These are phyloP conservation scores for Troides helena DNA, from an alignment of 2,888 invertebrate genomes.

Conservation along the genomic window DNA sequence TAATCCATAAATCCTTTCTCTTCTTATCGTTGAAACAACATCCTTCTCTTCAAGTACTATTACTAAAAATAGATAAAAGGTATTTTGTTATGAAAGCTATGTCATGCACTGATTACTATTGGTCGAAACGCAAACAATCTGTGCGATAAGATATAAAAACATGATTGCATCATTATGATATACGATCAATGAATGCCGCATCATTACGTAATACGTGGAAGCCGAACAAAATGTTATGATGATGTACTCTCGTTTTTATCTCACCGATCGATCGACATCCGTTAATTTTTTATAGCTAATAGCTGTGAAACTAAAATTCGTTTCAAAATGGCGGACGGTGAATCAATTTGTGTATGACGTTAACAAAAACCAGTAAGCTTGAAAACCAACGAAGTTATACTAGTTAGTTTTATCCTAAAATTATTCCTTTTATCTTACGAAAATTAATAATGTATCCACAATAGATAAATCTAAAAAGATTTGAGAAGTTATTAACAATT, in stretches of 20 bases:
- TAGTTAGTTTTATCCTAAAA: neutral
- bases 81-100: slow-evolving; percentile 17
- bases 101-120: slow-evolving; percentile 18
- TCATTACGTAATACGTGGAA: slow-evolving; percentile 20
- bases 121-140: slow-evolving; percentile 12
- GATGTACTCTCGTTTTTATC: slow-evolving; percentile 9
- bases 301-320: neutral
- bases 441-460: too few species aligned
- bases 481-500: too few species aligned
- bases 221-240: slow-evolving; percentile 18
- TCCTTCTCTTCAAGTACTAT: neutral
- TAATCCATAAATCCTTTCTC: neutral
- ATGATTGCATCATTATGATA: slow-evolving; percentile 30
- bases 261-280: neutral
- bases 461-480: too few species aligned
- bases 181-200: slow-evolving; percentile 17
- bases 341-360: neutral
- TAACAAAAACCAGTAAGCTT: neutral
- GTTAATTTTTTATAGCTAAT: slow-evolving; percentile 12
- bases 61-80: neutral
- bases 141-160: slow-evolving; percentile 29
- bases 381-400: neutral
- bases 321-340: neutral
- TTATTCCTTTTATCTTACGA: neutral
- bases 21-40: neutral